Conservation (phyloP, 2,113 vertebrate genomes). For the pig (Sus scrofa) region T2T-Sscrofa CM000824.6:32824501-32825000, state of each 20-base stretch:
- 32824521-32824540: too few species aligned
- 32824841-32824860: neutral
- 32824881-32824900: neutral
- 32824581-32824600: neutral
- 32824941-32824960: neutral
- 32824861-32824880: neutral
- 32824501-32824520: too few species aligned
- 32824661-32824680: neutral
- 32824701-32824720: neutral
- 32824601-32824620: neutral
- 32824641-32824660: neutral
- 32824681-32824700: slow-evolving; percentile 9
- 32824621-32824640: neutral
- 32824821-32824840: neutral
- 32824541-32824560: neutral
- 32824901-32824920: neutral
- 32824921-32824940: neutral
- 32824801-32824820: neutral
- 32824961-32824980: neutral
- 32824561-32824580: neutral
- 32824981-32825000: neutral
- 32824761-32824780: neutral
- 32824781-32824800: neutral
- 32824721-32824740: neutral
- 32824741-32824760: neutral